These are phyloP conservation scores for Hemibates koningsi DNA, from an alignment of 2,113 vertebrate genomes.

Conservation along the genomic window DNA sequence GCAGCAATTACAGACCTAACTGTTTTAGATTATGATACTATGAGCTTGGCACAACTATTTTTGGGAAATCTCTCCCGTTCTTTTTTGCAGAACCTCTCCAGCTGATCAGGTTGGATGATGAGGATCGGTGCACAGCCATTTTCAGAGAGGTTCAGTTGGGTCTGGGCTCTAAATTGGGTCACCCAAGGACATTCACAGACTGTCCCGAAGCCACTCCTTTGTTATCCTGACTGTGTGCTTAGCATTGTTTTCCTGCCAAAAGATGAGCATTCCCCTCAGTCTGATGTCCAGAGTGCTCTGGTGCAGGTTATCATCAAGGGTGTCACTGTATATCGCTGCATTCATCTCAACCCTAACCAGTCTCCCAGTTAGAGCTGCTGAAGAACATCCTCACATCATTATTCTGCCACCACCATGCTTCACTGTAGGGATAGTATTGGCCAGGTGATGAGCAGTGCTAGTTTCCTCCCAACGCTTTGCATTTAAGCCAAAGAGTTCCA, in stretches of 20 bases:
- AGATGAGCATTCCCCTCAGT: neutral
- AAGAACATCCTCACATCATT: neutral
- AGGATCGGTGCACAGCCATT: rapidly evolving
- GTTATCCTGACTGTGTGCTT: neutral
- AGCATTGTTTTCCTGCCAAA: neutral
- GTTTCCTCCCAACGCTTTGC: rapidly evolving
- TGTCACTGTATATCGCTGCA: rapidly evolving
- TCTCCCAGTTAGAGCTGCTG: too few relatives aligned
- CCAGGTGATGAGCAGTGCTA: rapidly evolving
- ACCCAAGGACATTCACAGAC: neutral
- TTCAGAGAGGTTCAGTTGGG: neutral
- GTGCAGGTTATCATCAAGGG: neutral
- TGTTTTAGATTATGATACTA: neutral
- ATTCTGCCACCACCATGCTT: neutral
- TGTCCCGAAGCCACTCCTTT: neutral
- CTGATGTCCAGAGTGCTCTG: rapidly evolving
- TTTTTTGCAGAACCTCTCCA: neutral
- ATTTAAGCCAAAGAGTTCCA: neutral
- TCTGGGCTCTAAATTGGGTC: neutral
- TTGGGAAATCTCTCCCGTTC: neutral
- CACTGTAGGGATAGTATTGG: rapidly evolving
- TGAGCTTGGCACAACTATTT: rapidly evolving
- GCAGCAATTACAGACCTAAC: neutral
- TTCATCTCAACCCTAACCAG: neutral
- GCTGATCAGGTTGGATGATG: rapidly evolving